Percentiles rank a stretch among this genome's conserved stretches.
phyloP scores from a whole-genome alignment of 2,888 invertebrate species.

The Cylindroiulus punctatus region DNA sequence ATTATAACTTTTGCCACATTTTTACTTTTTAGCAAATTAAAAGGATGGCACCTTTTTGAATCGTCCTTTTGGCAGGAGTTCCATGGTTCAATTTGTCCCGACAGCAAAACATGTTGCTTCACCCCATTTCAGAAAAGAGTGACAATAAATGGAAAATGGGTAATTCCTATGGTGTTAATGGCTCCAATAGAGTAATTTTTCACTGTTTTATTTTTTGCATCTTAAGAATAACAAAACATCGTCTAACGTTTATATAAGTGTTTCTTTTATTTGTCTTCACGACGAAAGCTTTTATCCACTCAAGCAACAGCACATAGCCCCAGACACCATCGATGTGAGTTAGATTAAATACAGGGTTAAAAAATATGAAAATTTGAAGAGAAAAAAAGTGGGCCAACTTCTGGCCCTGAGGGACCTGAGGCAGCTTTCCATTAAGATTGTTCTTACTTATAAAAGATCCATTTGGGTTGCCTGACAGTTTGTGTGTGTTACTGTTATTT shows the following conservation, averaged over 20 bases:
- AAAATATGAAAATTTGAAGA: slow-evolving; percentile 44
- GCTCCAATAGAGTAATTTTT: not conserved
- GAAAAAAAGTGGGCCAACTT: not conserved
- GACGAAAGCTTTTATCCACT: not conserved
- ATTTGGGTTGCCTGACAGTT: slow-evolving; percentile 48
- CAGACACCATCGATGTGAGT: not conserved
- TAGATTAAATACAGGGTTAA: slow-evolving; percentile 6
- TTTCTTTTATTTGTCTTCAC: not conserved
- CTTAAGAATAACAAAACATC: not conserved
- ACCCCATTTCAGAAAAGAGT: not conserved
- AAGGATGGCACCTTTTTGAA: too few species aligned
- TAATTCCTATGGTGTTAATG: not conserved
- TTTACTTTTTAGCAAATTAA: too few species aligned
- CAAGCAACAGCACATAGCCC: not conserved
- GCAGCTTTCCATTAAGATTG: slow-evolving; percentile 48
- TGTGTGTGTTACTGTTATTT: slow-evolving; percentile 47
- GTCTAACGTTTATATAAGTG: not conserved
- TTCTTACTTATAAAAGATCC: slow-evolving; percentile 47
- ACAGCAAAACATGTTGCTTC: not conserved
- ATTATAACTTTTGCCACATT: too few species aligned
- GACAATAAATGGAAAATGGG: not conserved
- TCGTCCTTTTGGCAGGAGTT: too few species aligned
- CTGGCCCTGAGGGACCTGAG: slow-evolving; percentile 9
- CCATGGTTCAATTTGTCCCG: not conserved
- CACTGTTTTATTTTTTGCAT: not conserved